Evolutionary conservation across 2,888 invertebrate genomes (phyloP).

Genomic region (Meghimatium bilineatum): DNA sequence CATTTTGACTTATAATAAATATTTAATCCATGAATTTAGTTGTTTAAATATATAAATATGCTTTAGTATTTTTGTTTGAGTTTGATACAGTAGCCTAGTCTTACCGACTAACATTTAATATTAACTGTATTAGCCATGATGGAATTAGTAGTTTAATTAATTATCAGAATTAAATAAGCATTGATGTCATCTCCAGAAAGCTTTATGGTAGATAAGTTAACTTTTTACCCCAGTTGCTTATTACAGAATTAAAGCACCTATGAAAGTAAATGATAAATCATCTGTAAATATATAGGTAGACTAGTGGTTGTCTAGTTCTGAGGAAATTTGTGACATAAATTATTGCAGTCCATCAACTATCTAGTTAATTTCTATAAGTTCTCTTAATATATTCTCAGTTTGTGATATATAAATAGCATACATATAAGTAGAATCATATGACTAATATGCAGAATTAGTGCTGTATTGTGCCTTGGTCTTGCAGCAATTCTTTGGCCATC

Average conservation of each 20-base stretch:
- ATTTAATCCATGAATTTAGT: neutral
- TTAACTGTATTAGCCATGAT: neutral
- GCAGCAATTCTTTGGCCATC: slow-evolving; percentile 58
- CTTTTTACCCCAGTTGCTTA: neutral
- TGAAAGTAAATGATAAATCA: neutral
- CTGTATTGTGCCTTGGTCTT: slow-evolving; percentile 48
- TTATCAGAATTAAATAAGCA: neutral
- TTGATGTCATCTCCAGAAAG: neutral
- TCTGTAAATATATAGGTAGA: neutral
- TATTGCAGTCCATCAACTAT: neutral
- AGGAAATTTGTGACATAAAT: neutral
- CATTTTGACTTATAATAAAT: neutral
- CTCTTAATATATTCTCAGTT: neutral
- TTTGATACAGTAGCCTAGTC: neutral
- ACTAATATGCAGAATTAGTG: slow-evolving; percentile 26
- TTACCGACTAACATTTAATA: neutral
- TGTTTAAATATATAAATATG: neutral
- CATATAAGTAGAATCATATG: neutral
- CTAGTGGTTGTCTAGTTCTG: neutral
- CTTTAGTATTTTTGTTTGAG: no score
- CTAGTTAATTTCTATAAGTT: neutral
- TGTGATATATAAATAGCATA: neutral
- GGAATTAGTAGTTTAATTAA: neutral
- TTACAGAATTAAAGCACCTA: neutral
- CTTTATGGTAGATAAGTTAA: neutral